Evolutionary conservation across 2,888 invertebrate species (phyloP).

Genomic region (Candidula unifasciata): DNA sequence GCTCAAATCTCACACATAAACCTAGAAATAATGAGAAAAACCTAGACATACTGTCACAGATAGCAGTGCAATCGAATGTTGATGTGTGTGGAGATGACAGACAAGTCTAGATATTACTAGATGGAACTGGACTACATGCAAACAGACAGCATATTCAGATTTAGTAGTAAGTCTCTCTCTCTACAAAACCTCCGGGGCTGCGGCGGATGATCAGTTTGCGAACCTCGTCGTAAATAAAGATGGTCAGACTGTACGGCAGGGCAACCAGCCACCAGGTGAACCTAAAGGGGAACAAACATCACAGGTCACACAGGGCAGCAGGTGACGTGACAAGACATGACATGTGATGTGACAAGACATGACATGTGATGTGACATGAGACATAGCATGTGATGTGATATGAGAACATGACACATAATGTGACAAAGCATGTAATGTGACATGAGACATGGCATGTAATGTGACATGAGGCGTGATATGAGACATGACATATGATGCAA

Average conservation of each 20-base stretch:
- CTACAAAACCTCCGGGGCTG: conserved; percentile 98
- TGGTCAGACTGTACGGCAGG: conserved; percentile 97
- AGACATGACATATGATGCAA: not conserved
- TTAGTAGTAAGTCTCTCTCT: conserved; percentile 98
- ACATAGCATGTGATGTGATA: not conserved
- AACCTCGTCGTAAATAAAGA: conserved; percentile 99
- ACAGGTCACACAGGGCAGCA: not conserved
- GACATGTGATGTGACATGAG: not conserved
- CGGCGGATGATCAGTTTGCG: conserved; percentile 97
- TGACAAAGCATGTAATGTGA: not conserved
- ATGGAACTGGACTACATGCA: too few species aligned
- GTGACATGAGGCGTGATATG: too few species aligned
- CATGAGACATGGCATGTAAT: not conserved
- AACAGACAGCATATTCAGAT: too few species aligned
- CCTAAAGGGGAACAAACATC: conserved; percentile 82
- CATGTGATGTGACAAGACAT: not conserved
- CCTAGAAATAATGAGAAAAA: too few species aligned
- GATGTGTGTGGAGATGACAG: too few species aligned
- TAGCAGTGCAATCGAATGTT: too few species aligned
- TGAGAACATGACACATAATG: not conserved
- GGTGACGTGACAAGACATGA: not conserved
- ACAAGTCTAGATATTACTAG: too few species aligned
- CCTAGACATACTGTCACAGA: too few species aligned
- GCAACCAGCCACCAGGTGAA: conserved; percentile 99
- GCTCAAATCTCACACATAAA: too few species aligned